Conservation (phyloP, 2,888 invertebrate species). For the Lycocerus yunnanus region DNA sequence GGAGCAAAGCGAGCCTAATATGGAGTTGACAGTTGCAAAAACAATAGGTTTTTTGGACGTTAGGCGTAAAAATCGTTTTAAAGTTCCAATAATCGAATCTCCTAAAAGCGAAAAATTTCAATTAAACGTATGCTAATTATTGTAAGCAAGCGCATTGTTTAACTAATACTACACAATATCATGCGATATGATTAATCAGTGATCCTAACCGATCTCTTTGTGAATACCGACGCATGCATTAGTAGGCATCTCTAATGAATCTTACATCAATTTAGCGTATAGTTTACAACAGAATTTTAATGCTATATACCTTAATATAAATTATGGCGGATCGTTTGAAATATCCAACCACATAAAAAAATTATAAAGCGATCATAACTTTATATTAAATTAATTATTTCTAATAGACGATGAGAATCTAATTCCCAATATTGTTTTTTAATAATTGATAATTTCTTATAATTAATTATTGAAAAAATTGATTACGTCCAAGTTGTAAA, state of each 20-base stretch:
- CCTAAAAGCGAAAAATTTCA: neutral
- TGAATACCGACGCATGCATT: conserved; percentile 45
- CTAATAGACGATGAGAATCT: conserved; percentile 42
- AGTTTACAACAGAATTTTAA: conserved; percentile 25
- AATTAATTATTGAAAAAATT: neutral
- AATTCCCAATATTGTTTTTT: conserved; percentile 42
- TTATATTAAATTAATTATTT: conserved; percentile 44
- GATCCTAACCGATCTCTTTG: conserved; percentile 49
- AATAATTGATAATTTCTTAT: neutral
- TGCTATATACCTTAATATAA: conserved; percentile 23
- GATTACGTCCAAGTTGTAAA: neutral
- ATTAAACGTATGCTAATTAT: conserved; percentile 24
- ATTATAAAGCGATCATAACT: conserved; percentile 26
- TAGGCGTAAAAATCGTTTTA: too few species aligned
- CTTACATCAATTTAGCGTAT: conserved; percentile 27
- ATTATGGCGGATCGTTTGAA: conserved; percentile 28
- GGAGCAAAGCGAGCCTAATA: too few species aligned
- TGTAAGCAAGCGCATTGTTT: conserved; percentile 16
- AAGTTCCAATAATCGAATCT: too few species aligned
- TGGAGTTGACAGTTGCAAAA: too few species aligned
- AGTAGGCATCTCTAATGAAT: conserved; percentile 35
- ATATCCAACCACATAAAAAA: conserved; percentile 19
- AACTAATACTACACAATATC: conserved; percentile 42
- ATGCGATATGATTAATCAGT: conserved; percentile 58
- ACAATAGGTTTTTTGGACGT: too few species aligned